These are phyloP conservation scores for Bicyclus anynana DNA, from an alignment of 1,140 invertebrate genomes.

Conservation along the genomic window DNA sequence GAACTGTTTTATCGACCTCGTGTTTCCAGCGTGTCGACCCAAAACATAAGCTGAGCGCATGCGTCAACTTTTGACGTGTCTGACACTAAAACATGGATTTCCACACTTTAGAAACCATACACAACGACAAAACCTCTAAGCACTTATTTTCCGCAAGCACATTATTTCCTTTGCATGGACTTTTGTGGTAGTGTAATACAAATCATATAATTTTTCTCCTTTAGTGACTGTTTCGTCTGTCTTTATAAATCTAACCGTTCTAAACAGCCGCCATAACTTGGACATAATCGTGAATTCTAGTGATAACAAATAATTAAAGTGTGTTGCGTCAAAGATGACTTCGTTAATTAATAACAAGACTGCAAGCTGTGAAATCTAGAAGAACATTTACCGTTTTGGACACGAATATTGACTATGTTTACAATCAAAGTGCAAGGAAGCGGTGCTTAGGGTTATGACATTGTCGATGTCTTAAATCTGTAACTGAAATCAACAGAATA, in stretches of 20 bases:
- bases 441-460: constrained; percentile 20
- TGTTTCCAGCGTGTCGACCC: constrained; percentile 28
- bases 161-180: constrained; percentile 1
- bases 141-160: constrained; percentile 26
- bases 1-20: constrained; percentile 56
- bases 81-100: constrained; percentile 44
- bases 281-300: constrained; percentile 10
- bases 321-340: constrained; percentile 16
- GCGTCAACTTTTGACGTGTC: constrained; percentile 49
- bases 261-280: constrained; percentile 44
- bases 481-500: constrained; percentile 41
- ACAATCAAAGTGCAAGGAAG: constrained; percentile 25
- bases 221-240: background rate
- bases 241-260: background rate
- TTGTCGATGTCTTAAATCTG: constrained; percentile 35
- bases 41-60: constrained; percentile 52
- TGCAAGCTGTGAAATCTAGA: constrained; percentile 14
- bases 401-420: background rate
- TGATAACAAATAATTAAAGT: constrained; percentile 11
- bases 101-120: constrained; percentile 28
- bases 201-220: background rate
- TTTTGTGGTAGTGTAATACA: background rate
- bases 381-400: background rate
- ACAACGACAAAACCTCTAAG: constrained; percentile 51
- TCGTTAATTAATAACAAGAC: constrained; percentile 9